A percentile compares a stretch with the other conserved stretches of the same genome.
phyloP scores from a whole-genome alignment of 1,140 invertebrate species.

The Plodia interpunctella region DNA sequence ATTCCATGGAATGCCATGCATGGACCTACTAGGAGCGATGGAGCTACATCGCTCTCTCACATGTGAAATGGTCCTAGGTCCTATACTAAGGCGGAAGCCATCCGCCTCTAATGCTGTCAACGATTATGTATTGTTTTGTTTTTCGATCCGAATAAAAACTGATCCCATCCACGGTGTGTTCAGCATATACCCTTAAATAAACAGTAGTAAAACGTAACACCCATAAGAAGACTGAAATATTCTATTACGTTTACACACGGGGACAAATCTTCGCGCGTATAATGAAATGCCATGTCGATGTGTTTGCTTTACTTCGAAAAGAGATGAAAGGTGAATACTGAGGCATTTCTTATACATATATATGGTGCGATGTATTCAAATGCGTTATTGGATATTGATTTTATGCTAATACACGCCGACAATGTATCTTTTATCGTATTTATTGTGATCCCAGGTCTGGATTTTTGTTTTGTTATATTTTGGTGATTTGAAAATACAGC shows the following conservation, averaged over 20 bases:
- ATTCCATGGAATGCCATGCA: no score
- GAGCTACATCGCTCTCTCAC: no score
- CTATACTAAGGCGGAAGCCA: no score
- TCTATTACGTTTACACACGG: background rate
- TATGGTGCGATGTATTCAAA: slow-evolving; percentile 20
- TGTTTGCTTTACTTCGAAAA: slow-evolving; percentile 17
- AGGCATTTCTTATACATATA: slow-evolving; percentile 12
- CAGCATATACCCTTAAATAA: no score
- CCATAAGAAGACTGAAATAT: background rate
- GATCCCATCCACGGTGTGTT: no score
- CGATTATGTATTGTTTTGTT: no score
- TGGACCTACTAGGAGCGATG: no score
- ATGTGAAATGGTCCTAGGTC: no score
- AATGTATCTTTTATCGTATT: slow-evolving; percentile 8
- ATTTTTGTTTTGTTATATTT: background rate
- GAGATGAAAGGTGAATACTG: slow-evolving; percentile 19
- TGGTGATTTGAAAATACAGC: no score
- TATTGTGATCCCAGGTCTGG: background rate
- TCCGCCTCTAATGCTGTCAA: no score
- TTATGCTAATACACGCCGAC: slow-evolving; percentile 13
- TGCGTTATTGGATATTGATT: slow-evolving; percentile 20
- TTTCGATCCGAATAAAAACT: no score
- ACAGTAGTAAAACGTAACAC: background rate
- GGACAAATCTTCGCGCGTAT: background rate
- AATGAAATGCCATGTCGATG: slow-evolving; percentile 19